Evolutionary conservation across 2,797 vertebrate species (phyloP), one percentile per base, ranked within the genome.

Genomic region (Cygnus olor): DNA sequence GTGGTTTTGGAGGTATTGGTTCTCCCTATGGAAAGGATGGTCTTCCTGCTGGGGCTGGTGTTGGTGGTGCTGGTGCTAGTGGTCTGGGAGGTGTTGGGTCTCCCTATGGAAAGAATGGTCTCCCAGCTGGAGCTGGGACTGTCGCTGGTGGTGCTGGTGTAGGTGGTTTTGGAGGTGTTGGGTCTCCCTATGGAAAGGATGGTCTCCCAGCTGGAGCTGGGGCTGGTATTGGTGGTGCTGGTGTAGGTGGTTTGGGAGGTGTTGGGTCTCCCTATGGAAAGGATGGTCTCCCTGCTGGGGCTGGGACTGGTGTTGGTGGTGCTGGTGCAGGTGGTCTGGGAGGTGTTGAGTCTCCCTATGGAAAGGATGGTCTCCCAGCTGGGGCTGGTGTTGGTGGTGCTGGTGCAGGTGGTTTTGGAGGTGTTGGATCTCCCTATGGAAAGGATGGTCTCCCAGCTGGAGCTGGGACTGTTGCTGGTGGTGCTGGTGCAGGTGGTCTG

Each of bases 231-330:
- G 78, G 36, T 10, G 15, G 34, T 14, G 16, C 4, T 58, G 45
- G n/a, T 36, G 24, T 13, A 15, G 45, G 19, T 20, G 45, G 19
- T 20, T 10, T 45, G 9, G 32, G 11, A 3, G 9, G 17, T n/a
- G 13, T 19, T 10, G 45, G 45, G 2, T 45, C 45, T 76, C 49
- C 36, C 1, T 86, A 6, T 14, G 82, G 44, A 6, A 66, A 72
- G 19, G 53, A 83, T 68, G 45, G 40, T 20, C 2, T 78, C 0
- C 58, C 28, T 18, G 2, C 0, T 36, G 60, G 53, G 0, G 11
- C 16, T 28, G 27, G 51, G 13, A 25, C 11, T 38, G 18, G 44
- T 45, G 17, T 20, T 9, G 49, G 1, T 32, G 13, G 5, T 25
- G 49, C 1, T 32, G 14, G 5, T 28, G 36, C 34, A 9, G 14